Conservation (phyloP, 2,113 vertebrate species). For the Antennarius striatus region DNA sequence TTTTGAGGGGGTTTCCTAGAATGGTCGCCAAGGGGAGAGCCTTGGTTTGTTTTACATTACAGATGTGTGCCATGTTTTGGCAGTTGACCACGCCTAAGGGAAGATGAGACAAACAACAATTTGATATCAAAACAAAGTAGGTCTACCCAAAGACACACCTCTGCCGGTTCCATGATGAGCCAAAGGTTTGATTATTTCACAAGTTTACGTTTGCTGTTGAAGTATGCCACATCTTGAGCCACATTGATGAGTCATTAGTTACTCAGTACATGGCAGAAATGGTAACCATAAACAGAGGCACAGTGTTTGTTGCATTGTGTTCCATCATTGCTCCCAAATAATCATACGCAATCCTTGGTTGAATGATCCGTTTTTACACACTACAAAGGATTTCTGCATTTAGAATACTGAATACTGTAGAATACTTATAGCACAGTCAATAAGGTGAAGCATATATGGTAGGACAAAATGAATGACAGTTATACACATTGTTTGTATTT, state of each 20-base stretch:
- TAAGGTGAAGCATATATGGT: neutral
- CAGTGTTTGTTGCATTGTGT: conserved; percentile 49
- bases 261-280: conserved; percentile 47
- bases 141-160: conserved; percentile 43
- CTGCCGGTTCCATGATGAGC: conserved; percentile 36
- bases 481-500: neutral
- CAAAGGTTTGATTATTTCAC: conserved; percentile 51
- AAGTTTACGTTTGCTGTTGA: conserved; percentile 53
- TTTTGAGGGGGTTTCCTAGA: conserved; percentile 48
- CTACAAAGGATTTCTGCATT: conserved; percentile 4
- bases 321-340: conserved; percentile 38
- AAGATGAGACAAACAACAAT: conserved; percentile 51
- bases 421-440: neutral
- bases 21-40: conserved; percentile 6
- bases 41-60: conserved; percentile 46
- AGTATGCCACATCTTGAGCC: conserved; percentile 33
- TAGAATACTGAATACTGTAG: neutral
- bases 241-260: conserved; percentile 57
- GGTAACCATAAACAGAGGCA: conserved; percentile 68
- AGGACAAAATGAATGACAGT: neutral
- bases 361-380: conserved; percentile 33
- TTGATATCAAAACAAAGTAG: conserved; percentile 52
- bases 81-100: conserved; percentile 21
- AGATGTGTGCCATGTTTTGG: conserved; percentile 38
- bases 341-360: conserved; percentile 29